A percentile compares a stretch with the other conserved stretches of the same genome.
Evolutionary conservation across 2,113 vertebrate species (phyloP).

Genomic region (Lophura nycthemera): DNA sequence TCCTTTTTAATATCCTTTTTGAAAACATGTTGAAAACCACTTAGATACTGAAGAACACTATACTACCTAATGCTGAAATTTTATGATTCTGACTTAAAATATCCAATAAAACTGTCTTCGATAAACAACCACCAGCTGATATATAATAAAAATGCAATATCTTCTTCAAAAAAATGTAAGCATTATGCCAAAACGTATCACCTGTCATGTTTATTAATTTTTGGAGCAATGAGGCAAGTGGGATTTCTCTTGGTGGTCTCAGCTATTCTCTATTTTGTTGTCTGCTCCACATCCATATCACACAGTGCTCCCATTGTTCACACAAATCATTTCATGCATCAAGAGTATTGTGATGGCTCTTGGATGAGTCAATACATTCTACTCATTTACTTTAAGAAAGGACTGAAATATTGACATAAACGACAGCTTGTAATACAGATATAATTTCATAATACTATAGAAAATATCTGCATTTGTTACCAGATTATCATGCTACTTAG

Average conservation of each 20-base stretch:
- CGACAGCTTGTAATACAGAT: background rate
- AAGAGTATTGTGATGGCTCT: constrained; percentile 1
- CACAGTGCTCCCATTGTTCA: constrained; percentile 43
- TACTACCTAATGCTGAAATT: background rate
- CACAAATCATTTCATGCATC: constrained; percentile 35
- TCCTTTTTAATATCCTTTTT: background rate
- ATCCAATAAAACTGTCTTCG: background rate
- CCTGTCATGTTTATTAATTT: background rate
- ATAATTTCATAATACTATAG: background rate
- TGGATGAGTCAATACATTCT: background rate
- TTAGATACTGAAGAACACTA: background rate
- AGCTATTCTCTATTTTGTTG: background rate
- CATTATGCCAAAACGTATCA: background rate
- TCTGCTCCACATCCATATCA: background rate
- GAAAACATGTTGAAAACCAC: background rate
- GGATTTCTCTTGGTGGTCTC: constrained; percentile 43
- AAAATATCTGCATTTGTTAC: background rate
- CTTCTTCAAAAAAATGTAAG: background rate
- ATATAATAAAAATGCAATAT: background rate
- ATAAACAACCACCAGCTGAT: background rate
- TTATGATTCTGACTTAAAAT: background rate
- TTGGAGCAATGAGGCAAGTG: background rate
- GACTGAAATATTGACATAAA: background rate
- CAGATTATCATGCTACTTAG: background rate
- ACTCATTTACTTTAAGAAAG: background rate